Percentiles rank a stretch among this genome's conserved stretches.
These are phyloP conservation scores for Limnodromus scolopaceus DNA, from an alignment of 2,797 vertebrate species.

Conservation along the genomic window DNA sequence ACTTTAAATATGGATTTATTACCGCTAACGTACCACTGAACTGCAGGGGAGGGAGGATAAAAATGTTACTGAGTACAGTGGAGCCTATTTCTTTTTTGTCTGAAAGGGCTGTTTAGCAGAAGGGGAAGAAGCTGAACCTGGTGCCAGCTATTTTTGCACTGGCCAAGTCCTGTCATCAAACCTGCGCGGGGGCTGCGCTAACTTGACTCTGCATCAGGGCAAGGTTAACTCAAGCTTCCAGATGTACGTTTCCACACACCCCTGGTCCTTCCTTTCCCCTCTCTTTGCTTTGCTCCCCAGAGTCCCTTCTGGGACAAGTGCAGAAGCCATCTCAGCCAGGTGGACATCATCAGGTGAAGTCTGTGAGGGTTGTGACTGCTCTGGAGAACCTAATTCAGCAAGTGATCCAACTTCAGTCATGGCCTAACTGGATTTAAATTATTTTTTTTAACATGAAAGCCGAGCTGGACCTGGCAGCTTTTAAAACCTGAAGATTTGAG, in stretches of 20 bases:
- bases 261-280: background rate
- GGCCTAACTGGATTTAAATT: background rate
- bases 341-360: background rate
- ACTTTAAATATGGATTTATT: conserved; percentile 49
- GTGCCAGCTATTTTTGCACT: conserved; percentile 23
- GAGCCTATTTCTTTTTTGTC: conserved; percentile 20
- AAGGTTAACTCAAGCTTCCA: background rate
- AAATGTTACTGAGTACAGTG: background rate
- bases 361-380: background rate
- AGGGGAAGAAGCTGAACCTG: background rate
- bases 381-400: background rate
- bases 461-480: background rate
- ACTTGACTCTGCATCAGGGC: background rate
- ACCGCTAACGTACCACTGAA: background rate
- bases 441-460: background rate
- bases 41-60: conserved; percentile 21
- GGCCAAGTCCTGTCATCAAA: background rate
- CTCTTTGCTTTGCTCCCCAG: fast-evolving
- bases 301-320: background rate
- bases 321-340: background rate
- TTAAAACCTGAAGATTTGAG: background rate
- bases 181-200: background rate
- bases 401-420: background rate
- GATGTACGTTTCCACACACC: background rate
- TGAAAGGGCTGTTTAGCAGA: conserved; percentile 1